A percentile compares a stretch with the other conserved stretches of the same genome.
Conservation (phyloP, 2,797 vertebrate species). For the Mallotus villosus region DNA sequence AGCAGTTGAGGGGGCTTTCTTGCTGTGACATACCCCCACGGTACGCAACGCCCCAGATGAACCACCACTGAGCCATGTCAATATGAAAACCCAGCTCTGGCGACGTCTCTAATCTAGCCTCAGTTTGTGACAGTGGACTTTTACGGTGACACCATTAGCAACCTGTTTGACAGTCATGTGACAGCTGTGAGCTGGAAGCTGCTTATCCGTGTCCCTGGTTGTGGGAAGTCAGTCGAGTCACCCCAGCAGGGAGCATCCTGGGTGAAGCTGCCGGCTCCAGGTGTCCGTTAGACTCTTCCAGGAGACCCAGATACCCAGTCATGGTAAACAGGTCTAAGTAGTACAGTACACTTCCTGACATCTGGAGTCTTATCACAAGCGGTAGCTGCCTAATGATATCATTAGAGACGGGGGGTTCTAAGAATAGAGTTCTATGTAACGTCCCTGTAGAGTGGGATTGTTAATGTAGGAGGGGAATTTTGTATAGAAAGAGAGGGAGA, state of each 20-base stretch:
- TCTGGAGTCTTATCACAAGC: not conserved
- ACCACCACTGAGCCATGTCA: too few relatives aligned
- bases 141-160: not conserved
- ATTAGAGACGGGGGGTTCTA: not conserved
- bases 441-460: not conserved
- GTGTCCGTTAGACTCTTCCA: not conserved
- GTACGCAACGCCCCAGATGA: not conserved
- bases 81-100: not conserved
- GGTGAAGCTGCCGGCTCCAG: constrained; percentile 18
- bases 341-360: not conserved
- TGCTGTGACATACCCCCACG: not conserved
- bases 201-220: constrained; percentile 32
- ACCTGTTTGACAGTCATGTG: not conserved
- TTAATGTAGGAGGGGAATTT: not conserved
- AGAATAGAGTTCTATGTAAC: not conserved
- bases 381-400: constrained; percentile 5
- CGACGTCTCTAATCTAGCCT: not conserved
- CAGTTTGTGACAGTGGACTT: too few relatives aligned
- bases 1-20: not conserved
- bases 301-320: not conserved
- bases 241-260: constrained; percentile 30
- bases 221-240: constrained; percentile 4
- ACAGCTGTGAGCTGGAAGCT: constrained; percentile 44
- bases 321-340: not conserved
- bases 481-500: not conserved